Conservation (phyloP, 1,140 invertebrate genomes). For the honey bee (Apis mellifera) region Amel_HAv3.1 CM009931.2:2684001-2684500, state of each 20-base stretch:
- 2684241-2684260: constrained; percentile 45
- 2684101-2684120: constrained; percentile 53
- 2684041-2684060: too few relatives aligned
- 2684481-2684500: not conserved
- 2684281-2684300: constrained; percentile 13
- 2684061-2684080: not conserved
- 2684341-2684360: not conserved
- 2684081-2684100: not conserved
- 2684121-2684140: constrained; percentile 65
- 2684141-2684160: constrained; percentile 67
- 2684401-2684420: too few relatives aligned
- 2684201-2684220: constrained; percentile 43
- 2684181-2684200: constrained; percentile 37
- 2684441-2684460: too few relatives aligned
- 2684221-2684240: constrained; percentile 29
- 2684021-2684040: not conserved
- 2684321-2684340: constrained; percentile 2
- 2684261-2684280: not conserved
- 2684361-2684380: not conserved
- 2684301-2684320: constrained; percentile 10
- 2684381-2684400: not conserved
- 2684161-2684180: constrained; percentile 29
- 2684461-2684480: too few relatives aligned
- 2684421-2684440: too few relatives aligned
- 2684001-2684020: not conserved